These are phyloP conservation scores for Blera fallax DNA, from an alignment of 2,888 invertebrate species.

Conservation along the genomic window DNA sequence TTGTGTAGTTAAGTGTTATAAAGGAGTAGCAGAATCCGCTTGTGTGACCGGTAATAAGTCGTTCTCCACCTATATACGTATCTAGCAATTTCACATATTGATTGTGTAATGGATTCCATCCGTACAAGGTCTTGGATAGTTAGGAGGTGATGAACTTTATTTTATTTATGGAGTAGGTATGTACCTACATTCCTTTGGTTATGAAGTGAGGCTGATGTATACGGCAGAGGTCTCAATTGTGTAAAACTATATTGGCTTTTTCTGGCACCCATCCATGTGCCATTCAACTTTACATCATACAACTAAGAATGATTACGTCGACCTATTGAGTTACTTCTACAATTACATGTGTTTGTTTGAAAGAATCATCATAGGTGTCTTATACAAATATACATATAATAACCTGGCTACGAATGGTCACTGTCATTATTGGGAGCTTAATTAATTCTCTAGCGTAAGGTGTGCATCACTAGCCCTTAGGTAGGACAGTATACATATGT, in stretches of 20 bases:
- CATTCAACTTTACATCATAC: too few species aligned
- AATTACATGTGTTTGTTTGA: too few species aligned
- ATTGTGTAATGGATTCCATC: constrained; percentile 37
- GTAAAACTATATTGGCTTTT: not conserved
- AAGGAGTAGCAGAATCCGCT: not conserved
- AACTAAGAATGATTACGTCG: too few species aligned
- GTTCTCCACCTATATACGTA: not conserved
- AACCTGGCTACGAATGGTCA: too few species aligned
- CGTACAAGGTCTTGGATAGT: not conserved
- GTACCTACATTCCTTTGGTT: not conserved
- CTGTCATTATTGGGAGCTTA: too few species aligned
- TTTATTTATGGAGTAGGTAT: not conserved
- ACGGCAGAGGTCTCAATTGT: not conserved
- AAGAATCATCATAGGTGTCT: too few species aligned
- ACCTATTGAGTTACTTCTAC: too few species aligned
- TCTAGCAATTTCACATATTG: not conserved
- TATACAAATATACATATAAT: too few species aligned
- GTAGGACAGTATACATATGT: too few species aligned
- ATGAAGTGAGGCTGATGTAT: not conserved
- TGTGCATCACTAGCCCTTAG: too few species aligned
- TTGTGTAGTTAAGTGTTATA: not conserved
- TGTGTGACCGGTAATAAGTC: constrained; percentile 4
- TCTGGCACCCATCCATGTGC: too few species aligned
- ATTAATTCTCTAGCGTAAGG: too few species aligned
- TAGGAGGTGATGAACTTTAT: not conserved